Evolutionary conservation across 1,140 invertebrate species (phyloP), one percentile per base, ranked within the genome.

Genomic region (Tetragonula clypearis): DNA sequence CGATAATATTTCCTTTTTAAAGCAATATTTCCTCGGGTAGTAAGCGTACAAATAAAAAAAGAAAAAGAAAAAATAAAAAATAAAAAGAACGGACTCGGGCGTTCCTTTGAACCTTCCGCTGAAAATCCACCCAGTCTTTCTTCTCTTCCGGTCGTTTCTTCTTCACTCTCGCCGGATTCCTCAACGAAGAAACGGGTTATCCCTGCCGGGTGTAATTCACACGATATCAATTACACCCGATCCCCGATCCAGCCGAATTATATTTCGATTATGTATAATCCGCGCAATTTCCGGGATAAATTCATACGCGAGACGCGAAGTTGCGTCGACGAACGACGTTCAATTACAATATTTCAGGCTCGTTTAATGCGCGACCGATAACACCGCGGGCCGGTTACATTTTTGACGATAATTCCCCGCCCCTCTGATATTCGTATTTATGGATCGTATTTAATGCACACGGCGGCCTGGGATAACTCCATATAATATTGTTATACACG

Each of bases 371-470:
- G 72, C 41, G 62, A 76, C 55, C 83, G 65, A 76, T 87, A 85
- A 87, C 49, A 78, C 2, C 19, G 14, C 26, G 65, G 60, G 68
- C 26, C 55, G 60, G 58, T 80, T 19, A 55, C 55, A 66, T 87
- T 60, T 72, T 87, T 74, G 55, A 73, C 75, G 68, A 74, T 87
- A 83, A 83, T 77, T 74, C 23, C 30, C 17, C 23, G 21, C 23
- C 30, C 8, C 53, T 1, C 17, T 65, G 55, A 68, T 77, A 84
- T 71, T 71, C 75, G 53, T 83, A 77, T 88, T 88, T 87, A 88
- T 72, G 62, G 56, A 56, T 74, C 60, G 76, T 53, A 41, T 88
- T 85, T 87, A 85, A 85, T 87, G 74, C 71, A 81, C 49, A 79
- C 15, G 79, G 26, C 35, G 58, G 26, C 30, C 35, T 58, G n/a